Evolutionary conservation across 2,888 invertebrate genomes (phyloP).

Genomic region (Cheiracanthium punctorium): DNA sequence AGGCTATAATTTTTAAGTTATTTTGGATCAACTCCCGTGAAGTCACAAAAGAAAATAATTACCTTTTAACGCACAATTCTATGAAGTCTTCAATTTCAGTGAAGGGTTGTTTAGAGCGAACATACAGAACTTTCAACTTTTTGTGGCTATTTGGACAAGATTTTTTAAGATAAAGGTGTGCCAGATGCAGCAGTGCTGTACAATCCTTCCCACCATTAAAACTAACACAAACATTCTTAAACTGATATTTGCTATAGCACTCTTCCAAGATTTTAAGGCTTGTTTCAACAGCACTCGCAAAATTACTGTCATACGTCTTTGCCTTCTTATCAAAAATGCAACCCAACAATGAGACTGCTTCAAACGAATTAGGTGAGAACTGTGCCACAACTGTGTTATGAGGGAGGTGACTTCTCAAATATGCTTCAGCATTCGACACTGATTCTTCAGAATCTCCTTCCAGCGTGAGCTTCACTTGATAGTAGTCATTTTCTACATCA

Average conservation of each 20-base stretch:
- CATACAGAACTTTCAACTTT: slow-evolving; percentile 84
- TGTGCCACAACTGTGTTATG: slow-evolving; percentile 76
- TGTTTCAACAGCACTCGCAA: neutral
- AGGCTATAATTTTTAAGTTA: too few relatives aligned
- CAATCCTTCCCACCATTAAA: slow-evolving; percentile 99
- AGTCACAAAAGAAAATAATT: too few relatives aligned
- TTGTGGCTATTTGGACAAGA: slow-evolving; percentile 45
- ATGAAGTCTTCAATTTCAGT: slow-evolving; percentile 90
- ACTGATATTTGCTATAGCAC: slow-evolving; percentile 78
- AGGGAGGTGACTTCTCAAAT: slow-evolving; percentile 76
- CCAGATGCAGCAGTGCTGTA: slow-evolving; percentile 89
- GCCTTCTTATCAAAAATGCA: neutral
- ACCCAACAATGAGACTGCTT: slow-evolving; percentile 23
- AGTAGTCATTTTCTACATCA: slow-evolving; percentile 78
- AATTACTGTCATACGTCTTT: neutral
- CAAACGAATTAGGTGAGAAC: slow-evolving; percentile 36
- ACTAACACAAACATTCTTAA: slow-evolving; percentile 88
- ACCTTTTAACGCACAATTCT: slow-evolving; percentile 81
- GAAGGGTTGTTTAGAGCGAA: slow-evolving; percentile 87
- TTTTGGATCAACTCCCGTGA: too few relatives aligned
- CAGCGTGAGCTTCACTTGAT: slow-evolving; percentile 79
- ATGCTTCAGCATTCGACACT: slow-evolving; percentile 76
- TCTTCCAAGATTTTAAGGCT: slow-evolving; percentile 70
- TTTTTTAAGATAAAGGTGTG: slow-evolving; percentile 78
- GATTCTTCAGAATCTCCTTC: slow-evolving; percentile 77